phyloP scores from a whole-genome alignment of 2,113 vertebrate genomes.

The Neolamprologus devosi region DNA sequence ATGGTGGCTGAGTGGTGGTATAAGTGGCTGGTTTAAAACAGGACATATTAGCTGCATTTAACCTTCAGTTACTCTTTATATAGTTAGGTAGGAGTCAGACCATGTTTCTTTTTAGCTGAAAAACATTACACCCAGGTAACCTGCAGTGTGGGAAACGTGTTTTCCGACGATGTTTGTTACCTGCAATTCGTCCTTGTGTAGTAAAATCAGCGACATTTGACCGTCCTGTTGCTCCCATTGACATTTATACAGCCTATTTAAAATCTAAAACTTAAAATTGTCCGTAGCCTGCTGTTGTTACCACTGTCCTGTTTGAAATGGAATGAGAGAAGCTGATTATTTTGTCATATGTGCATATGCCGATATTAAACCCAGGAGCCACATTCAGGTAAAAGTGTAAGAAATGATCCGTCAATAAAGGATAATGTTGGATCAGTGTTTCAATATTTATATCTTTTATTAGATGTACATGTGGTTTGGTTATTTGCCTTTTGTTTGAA shows the following conservation, averaged over 20 bases:
- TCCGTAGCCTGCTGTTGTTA: neutral
- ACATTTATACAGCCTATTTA: neutral
- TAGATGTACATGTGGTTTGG: too few relatives aligned
- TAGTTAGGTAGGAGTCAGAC: neutral
- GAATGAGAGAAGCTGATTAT: accelerated
- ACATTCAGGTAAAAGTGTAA: neutral
- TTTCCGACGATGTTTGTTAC: neutral
- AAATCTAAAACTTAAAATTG: neutral
- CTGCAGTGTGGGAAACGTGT: neutral
- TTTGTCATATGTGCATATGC: neutral
- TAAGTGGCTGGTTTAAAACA: neutral
- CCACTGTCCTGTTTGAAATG: neutral
- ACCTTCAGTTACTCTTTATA: neutral
- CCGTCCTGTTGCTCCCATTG: accelerated
- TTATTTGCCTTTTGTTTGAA: too few relatives aligned
- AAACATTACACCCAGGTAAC: neutral
- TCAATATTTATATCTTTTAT: too few relatives aligned
- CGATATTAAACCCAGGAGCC: neutral
- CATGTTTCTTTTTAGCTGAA: neutral
- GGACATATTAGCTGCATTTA: neutral
- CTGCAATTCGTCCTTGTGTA: neutral
- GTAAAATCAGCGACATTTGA: neutral
- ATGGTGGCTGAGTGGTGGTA: neutral
- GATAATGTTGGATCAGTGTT: too few relatives aligned
- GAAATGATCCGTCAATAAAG: too few relatives aligned